phyloP scores from a whole-genome alignment of 2,113 vertebrate genomes.

The Sceloporus tristichus region DNA sequence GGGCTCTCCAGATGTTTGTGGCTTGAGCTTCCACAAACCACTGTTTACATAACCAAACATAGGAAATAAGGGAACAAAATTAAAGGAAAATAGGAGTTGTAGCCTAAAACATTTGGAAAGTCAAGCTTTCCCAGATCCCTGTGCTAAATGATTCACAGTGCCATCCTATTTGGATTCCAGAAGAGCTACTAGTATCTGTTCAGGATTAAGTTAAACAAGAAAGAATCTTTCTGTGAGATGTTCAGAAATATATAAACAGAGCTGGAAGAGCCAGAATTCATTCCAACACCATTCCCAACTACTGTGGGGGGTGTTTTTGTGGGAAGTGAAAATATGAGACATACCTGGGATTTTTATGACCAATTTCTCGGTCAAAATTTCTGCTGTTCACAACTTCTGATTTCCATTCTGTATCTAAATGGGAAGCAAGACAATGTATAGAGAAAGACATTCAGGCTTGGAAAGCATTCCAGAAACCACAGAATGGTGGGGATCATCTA shows the following conservation, averaged over 20 bases:
- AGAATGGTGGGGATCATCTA: neutral
- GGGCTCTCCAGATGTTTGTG: neutral
- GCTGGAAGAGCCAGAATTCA: neutral
- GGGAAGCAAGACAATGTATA: neutral
- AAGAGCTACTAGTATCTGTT: neutral
- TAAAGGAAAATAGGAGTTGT: neutral
- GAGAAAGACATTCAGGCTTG: neutral
- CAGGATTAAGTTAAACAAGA: slow-evolving; percentile 2
- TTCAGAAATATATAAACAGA: neutral
- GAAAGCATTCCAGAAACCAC: neutral
- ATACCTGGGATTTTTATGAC: slow-evolving; percentile 96
- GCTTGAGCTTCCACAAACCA: neutral
- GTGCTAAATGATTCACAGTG: neutral
- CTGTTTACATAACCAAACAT: neutral
- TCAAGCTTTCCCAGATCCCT: neutral
- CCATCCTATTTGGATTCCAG: slow-evolving; percentile 5
- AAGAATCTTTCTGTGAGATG: neutral
- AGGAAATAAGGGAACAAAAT: too few relatives aligned
- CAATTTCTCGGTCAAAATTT: slow-evolving; percentile 94
- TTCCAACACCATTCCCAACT: neutral
- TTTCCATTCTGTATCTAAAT: slow-evolving; percentile 93
- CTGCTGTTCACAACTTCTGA: slow-evolving; percentile 92
- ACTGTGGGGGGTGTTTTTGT: neutral
- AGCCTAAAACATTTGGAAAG: neutral
- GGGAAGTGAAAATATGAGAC: neutral